A percentile compares a stretch with the other conserved stretches of the same genome.
Evolutionary conservation across 2,888 invertebrate species (phyloP).

Genomic region (Tetropium fuscum): DNA sequence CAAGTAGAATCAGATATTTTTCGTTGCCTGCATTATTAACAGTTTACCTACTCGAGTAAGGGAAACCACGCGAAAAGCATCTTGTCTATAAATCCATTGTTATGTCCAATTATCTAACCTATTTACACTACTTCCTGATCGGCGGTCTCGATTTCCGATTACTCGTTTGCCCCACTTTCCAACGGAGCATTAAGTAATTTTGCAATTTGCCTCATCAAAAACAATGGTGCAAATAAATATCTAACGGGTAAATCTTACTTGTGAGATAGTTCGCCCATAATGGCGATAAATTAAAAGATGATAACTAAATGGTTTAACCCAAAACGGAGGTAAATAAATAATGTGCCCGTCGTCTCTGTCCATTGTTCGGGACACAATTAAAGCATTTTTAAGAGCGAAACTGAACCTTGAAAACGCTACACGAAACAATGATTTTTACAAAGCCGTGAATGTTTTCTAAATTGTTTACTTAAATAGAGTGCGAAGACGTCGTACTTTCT

Average conservation of each 20-base stretch:
- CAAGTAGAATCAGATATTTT: too few relatives aligned
- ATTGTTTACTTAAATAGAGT: constrained; percentile 24
- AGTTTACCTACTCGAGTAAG: too few relatives aligned
- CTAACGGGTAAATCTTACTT: background rate
- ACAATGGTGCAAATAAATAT: background rate
- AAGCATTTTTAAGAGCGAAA: constrained; percentile 44
- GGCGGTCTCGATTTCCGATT: background rate
- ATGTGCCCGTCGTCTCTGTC: constrained; percentile 1
- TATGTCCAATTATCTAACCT: constrained; percentile 13
- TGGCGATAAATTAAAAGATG: background rate
- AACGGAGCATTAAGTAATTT: background rate
- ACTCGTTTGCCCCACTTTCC: constrained; percentile 5
- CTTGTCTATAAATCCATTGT: constrained; percentile 1
- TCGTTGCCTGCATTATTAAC: too few relatives aligned
- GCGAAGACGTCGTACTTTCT: constrained; percentile 19
- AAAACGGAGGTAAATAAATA: constrained; percentile 22
- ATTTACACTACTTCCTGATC: constrained; percentile 12
- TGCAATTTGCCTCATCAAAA: background rate
- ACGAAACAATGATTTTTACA: constrained; percentile 36
- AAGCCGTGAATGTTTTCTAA: constrained; percentile 35
- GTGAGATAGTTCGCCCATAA: background rate
- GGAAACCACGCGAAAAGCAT: constrained; percentile 1
- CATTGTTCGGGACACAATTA: constrained; percentile 42
- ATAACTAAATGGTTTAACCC: constrained; percentile 24
- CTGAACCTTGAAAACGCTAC: constrained; percentile 38